Conservation (phyloP, 2,797 vertebrate genomes). For the Danio aesculapii region DNA sequence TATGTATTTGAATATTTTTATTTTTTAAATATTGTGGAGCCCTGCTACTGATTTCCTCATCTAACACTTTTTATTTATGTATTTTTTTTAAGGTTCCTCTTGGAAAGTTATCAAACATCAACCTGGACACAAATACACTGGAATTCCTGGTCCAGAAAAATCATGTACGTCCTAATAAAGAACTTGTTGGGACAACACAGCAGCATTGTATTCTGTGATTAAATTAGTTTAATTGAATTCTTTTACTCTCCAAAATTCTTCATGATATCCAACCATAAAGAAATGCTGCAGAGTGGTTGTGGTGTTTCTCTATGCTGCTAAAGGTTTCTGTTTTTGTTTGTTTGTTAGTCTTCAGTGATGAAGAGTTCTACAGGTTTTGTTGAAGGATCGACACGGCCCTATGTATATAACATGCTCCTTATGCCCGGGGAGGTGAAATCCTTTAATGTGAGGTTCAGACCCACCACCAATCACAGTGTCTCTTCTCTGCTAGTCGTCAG, state of each 20-base stretch:
- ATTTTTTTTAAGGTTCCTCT: slow-evolving; percentile 84
- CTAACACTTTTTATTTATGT: background rate
- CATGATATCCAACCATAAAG: background rate
- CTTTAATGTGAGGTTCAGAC: slow-evolving; percentile 91
- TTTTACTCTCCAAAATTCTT: background rate
- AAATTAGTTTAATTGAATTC: background rate
- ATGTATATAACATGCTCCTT: slow-evolving; percentile 90
- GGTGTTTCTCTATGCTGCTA: background rate
- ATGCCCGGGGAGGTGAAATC: slow-evolving; percentile 92
- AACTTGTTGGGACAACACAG: background rate
- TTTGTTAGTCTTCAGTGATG: slow-evolving; percentile 82
- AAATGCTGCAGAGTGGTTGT: background rate
- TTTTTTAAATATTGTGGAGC: background rate
- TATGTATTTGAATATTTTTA: too few species aligned
- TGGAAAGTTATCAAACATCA: slow-evolving; percentile 86
- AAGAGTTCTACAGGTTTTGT: slow-evolving; percentile 84
- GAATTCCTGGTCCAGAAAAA: slow-evolving; percentile 96
- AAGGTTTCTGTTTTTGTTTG: background rate
- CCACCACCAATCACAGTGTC: slow-evolving; percentile 90
- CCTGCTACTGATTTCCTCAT: background rate
- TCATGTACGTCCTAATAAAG: slow-evolving; percentile 75
- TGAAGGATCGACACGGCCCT: slow-evolving; percentile 84
- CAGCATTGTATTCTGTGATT: background rate
- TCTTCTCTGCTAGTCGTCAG: slow-evolving; percentile 93
- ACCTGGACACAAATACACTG: slow-evolving; percentile 85